Base-by-base conservation (phyloP, 1,140 invertebrate genomes). In the Stratiolaelaps scimitus region DNA sequence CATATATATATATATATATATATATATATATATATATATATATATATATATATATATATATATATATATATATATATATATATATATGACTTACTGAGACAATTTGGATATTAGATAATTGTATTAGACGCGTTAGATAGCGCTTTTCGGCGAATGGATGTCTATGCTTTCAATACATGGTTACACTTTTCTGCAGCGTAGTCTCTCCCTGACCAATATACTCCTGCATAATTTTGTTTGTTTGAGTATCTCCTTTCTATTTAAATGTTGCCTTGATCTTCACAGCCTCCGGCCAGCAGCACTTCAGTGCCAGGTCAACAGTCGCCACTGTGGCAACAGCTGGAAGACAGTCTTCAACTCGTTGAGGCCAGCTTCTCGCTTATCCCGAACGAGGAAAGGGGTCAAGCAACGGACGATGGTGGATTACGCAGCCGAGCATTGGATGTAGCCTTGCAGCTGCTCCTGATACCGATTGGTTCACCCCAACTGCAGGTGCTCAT, bases 391-490 rank as follows among this genome's bases (percentile, higher is more conserved):
- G 66, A 68, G 44, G 40, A 20, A 40, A 34, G 64, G 69, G 45
- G 74, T 44, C 4, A 82, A 81, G 69, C 75, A 79, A 40, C 80
- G 80, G 34, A 40, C 34, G 34, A 40, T 10, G 10, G 34, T 10
- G 34, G 34, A 40, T 10, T 40, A 40, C 34, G 34, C 10, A 40
- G 34, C 34, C 34, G 34, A 40, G 82, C 86, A 0, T 77, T 89
- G 0, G 82, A 85, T 43, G 80, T 88, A 19, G 86, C 88, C 0
- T 87, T 87, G 0, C 77, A 80, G 43, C 75, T 96, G n/a, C 74
- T 94, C 2, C 87, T 86, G 53, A 75, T 92, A 64, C 89, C 90
- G 13, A 88, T 87, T 29, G 26, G 34, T 23, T 85, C 87, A 0
- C 80, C 83, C 34, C 80, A 81, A 26, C 68, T 71, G 2, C 69